These are phyloP conservation scores for Acromyrmex echinatior DNA, from an alignment of 1,140 invertebrate genomes.

Conservation along the genomic window DNA sequence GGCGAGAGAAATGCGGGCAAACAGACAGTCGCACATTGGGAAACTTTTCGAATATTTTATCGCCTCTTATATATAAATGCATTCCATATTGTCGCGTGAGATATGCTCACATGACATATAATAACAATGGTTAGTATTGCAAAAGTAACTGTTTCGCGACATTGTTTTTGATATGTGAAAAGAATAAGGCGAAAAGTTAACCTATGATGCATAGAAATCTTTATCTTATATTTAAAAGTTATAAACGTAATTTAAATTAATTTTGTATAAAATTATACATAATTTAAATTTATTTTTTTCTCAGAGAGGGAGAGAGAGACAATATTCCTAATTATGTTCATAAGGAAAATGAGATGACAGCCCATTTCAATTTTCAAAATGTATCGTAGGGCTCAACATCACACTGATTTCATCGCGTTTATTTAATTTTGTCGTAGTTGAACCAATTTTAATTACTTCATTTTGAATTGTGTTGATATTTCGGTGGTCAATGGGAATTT, in stretches of 20 bases:
- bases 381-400: background rate
- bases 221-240: background rate
- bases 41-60: slow-evolving; percentile 56
- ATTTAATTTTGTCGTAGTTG: slow-evolving; percentile 32
- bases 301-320: background rate
- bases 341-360: background rate
- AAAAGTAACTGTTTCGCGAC: slow-evolving; percentile 3
- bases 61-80: slow-evolving; percentile 2
- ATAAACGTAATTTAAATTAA: background rate
- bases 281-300: background rate
- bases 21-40: background rate
- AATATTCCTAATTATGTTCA: slow-evolving; percentile 9
- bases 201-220: too few species aligned
- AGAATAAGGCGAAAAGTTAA: slow-evolving; percentile 17
- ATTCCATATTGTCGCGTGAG: slow-evolving; percentile 6
- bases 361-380: background rate
- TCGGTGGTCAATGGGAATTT: slow-evolving; percentile 17
- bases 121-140: background rate
- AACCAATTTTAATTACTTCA: slow-evolving; percentile 43
- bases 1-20: slow-evolving; percentile 16
- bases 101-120: background rate
- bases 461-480: slow-evolving; percentile 36
- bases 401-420: background rate
- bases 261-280: background rate
- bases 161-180: background rate